These are phyloP conservation scores for Polyodon spathula DNA, from an alignment of 2,113 vertebrate species.

Conservation along the genomic window DNA sequence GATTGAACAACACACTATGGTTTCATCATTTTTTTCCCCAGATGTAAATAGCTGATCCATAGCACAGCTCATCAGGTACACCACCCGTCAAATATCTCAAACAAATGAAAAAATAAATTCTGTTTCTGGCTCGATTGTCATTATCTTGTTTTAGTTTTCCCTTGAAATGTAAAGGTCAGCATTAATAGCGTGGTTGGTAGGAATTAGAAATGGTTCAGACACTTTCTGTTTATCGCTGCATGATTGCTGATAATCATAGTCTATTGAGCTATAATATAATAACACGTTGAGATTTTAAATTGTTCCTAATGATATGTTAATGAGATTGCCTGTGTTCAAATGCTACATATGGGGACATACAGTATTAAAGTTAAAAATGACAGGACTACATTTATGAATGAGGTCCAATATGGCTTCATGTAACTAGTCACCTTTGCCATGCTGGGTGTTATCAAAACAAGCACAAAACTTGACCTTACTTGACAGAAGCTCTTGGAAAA, in stretches of 20 bases:
- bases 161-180: constrained; percentile 13
- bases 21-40: background rate
- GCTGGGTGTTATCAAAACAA: no score
- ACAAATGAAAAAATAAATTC: constrained; percentile 19
- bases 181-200: constrained; percentile 19
- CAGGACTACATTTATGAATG: no score
- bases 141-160: constrained; percentile 9
- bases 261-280: constrained; percentile 5
- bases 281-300: constrained; percentile 8
- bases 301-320: background rate
- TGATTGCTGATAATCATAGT: constrained; percentile 10
- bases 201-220: constrained; percentile 11
- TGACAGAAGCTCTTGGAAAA: no score
- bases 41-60: constrained; percentile 10
- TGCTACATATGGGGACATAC: no score
- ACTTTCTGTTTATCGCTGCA: constrained; percentile 15
- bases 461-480: no score
- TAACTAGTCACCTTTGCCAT: no score
- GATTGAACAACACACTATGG: background rate
- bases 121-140: constrained; percentile 3
- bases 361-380: no score
- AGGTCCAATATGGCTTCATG: no score
- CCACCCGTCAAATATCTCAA: constrained; percentile 11
- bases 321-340: constrained; percentile 5
- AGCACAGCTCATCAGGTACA: background rate